Base-by-base conservation (phyloP, 1,140 invertebrate genomes). In the Diorhabda carinulata region DNA sequence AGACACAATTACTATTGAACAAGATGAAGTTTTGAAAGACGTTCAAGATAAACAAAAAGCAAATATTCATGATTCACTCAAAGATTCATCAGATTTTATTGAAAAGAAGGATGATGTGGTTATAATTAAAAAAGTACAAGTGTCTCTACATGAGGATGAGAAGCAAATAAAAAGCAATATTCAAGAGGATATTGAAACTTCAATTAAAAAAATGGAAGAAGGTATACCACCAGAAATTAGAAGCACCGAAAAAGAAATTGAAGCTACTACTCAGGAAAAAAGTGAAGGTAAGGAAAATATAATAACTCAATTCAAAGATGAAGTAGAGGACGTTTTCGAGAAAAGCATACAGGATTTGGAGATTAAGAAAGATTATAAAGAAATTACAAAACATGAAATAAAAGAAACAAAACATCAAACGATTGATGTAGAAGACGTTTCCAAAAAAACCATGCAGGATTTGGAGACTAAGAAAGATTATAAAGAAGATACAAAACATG, bases 161-260 rank as follows among this genome's bases (percentile, higher is more conserved):
- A 6, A 60, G 6, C 10, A 60, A 9, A 10, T 7, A 40, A 42
- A 25, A 60, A 42, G 42, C 10, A 6, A 66, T 8, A 45, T 43
- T 42, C 4, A 63, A 63, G 61, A 63, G 25, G 25, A 25, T 25
- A 25, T 25, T 25, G 25, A 25, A 25, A 25, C 25, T 42, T 6
- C 65, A 44, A 60, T 25, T 59, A 7, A 63, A 8, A 9, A 64
- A 64, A 25, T 9, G 42, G 40, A 68, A 45, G 61, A 64, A 9
- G 6, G n/a, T 6, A 52, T 52, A 52, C 6, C n/a, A 3, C 47
- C 6, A 52, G 47, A 52, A 3, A 4, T 52, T 8, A 52, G n/a
- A 52, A n/a, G n/a, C n/a, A 2, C 6, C 6, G n/a, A 52, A 4
- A n/a, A 52, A 52, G 47, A 52, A 2, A 52, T 52, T 8, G 2